A percentile compares a stretch with the other conserved stretches of the same genome.
phyloP scores from a whole-genome alignment of 2,113 vertebrate species.

The Cyprinodon variegatus region DNA sequence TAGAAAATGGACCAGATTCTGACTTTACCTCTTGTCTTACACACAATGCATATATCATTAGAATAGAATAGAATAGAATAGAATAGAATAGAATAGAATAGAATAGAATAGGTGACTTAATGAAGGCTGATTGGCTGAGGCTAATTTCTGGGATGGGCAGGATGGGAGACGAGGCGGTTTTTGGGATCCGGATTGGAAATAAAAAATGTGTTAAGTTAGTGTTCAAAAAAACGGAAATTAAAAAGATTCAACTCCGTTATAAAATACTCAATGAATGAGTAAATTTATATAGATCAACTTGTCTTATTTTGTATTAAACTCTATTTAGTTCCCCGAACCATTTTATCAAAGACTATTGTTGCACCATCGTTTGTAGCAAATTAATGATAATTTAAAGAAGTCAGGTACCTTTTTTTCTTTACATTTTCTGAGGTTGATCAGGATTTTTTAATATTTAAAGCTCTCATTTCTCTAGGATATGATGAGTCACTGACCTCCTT shows the following conservation, averaged over 20 bases:
- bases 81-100: conserved; percentile 16
- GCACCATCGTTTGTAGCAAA: background rate
- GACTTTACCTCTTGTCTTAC: background rate
- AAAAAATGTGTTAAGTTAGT: conserved; percentile 15
- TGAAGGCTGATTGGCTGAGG: conserved; percentile 32
- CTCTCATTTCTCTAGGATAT: too few species aligned
- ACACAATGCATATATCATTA: background rate
- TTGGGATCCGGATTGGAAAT: conserved; percentile 46
- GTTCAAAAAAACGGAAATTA: background rate
- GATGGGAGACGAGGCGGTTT: conserved; percentile 60
- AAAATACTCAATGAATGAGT: background rate
- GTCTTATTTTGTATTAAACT: background rate
- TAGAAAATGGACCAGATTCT: background rate
- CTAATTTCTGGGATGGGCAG: conserved; percentile 54
- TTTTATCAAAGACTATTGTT: background rate
- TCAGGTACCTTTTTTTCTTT: too few species aligned
- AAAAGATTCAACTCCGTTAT: background rate
- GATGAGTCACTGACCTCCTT: too few species aligned
- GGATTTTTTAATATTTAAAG: too few species aligned
- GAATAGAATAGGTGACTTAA: conserved; percentile 34
- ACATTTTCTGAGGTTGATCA: too few species aligned
- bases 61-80: conserved; percentile 7
- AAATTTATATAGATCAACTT: too few species aligned
- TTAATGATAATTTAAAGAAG: too few species aligned
- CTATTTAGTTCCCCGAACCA: background rate